phyloP scores from a whole-genome alignment of 2,797 vertebrate species.

The Macropodus opercularis region DNA sequence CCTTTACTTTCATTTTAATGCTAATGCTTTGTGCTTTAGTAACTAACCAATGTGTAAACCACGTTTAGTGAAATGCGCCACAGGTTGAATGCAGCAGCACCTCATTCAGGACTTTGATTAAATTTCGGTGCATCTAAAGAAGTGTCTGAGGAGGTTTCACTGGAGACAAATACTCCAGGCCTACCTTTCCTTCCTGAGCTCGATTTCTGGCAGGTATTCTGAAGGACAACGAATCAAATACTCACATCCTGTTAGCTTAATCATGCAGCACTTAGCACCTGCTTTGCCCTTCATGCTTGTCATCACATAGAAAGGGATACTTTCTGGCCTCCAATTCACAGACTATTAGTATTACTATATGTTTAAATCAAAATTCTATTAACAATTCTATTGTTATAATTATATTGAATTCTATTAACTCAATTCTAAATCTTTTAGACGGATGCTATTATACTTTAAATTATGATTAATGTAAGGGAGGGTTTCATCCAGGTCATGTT shows the following conservation, averaged over 20 bases:
- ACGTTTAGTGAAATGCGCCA: constrained; percentile 46
- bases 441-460: too few relatives aligned
- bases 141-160: constrained; percentile 48
- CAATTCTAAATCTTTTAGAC: too few relatives aligned
- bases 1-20: constrained; percentile 72
- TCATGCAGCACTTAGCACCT: constrained; percentile 52
- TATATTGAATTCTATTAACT: too few relatives aligned
- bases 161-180: constrained; percentile 43
- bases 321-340: constrained; percentile 24
- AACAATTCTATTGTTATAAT: too few relatives aligned
- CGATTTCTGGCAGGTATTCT: constrained; percentile 31
- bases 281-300: constrained; percentile 52
- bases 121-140: constrained; percentile 64
- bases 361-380: constrained; percentile 8
- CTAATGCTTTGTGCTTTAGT: constrained; percentile 62
- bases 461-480: too few relatives aligned
- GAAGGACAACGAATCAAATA: constrained; percentile 26
- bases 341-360: constrained; percentile 17
- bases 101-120: constrained; percentile 69
- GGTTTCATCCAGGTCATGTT: too few relatives aligned
- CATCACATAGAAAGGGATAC: constrained; percentile 35
- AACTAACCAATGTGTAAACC: constrained; percentile 56
- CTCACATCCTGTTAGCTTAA: constrained; percentile 40
- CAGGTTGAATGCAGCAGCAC: constrained; percentile 59
- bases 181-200: constrained; percentile 31